A percentile compares a stretch with the other conserved stretches of the same genome.
Evolutionary conservation across 2,797 vertebrate genomes (phyloP).

Genomic region (Artibeus lituratus): DNA sequence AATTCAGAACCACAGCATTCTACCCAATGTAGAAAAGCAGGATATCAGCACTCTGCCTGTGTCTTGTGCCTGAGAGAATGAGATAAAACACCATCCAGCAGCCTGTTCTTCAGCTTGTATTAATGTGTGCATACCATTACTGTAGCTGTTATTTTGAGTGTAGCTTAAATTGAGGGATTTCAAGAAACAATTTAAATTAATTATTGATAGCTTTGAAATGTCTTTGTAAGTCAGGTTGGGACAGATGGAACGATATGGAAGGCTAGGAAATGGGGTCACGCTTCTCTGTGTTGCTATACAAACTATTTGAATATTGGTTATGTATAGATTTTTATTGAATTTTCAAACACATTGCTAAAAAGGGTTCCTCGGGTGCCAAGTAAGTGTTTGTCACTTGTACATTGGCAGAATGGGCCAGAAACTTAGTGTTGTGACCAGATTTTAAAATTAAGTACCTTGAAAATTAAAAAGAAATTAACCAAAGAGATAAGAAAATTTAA

Average conservation of each 20-base stretch:
- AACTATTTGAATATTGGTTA: not conserved
- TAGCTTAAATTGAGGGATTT: constrained; percentile 77
- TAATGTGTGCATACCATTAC: no score
- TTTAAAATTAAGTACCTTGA: constrained; percentile 17
- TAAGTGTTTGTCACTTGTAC: no score
- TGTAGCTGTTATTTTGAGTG: not conserved
- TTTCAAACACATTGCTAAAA: no score
- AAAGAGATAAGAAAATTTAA: no score
- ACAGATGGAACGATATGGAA: constrained; percentile 80
- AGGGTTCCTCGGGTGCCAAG: no score
- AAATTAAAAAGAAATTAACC: no score
- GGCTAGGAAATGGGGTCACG: not conserved
- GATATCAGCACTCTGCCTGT: constrained; percentile 71
- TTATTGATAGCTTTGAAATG: constrained; percentile 80
- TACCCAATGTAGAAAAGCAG: no score
- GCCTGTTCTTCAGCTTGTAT: constrained; percentile 74
- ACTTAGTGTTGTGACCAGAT: no score
- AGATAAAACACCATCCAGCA: constrained; percentile 68
- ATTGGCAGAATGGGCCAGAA: no score
- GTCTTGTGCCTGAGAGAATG: constrained; percentile 78
- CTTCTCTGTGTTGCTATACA: not conserved
- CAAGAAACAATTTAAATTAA: constrained; percentile 84
- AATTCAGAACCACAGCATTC: not conserved
- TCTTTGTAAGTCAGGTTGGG: constrained; percentile 79
- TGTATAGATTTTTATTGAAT: not conserved